Evolutionary conservation across 2,888 invertebrate species (phyloP).

Genomic region (Sialis lutaria): DNA sequence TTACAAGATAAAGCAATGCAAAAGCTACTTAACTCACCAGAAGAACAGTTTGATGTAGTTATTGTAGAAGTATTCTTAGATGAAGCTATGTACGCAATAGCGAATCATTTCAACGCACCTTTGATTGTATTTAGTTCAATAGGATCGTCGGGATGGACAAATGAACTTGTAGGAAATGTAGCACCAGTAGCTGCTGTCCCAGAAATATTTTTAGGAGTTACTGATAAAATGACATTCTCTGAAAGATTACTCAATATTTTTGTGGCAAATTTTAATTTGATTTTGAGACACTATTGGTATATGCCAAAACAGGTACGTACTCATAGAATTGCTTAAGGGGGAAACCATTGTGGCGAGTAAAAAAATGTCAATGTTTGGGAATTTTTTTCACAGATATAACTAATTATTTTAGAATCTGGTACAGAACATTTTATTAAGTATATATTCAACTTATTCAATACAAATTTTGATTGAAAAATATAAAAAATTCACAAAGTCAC

Average conservation of each 20-base stretch:
- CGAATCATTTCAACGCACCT: constrained; percentile 21
- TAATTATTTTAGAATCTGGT: no score
- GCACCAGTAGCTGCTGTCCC: constrained; percentile 30
- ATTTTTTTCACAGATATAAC: no score
- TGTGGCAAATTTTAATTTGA: no score
- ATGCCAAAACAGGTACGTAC: no score
- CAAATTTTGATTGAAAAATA: no score
- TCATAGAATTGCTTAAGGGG: no score
- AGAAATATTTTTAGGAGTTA: constrained; percentile 24
- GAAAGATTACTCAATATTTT: constrained; percentile 23
- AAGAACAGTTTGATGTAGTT: constrained; percentile 24
- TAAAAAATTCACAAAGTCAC: no score
- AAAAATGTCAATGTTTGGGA: no score
- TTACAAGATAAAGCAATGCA: constrained; percentile 13
- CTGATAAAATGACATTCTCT: constrained; percentile 30
- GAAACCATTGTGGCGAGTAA: no score
- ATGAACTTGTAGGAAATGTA: constrained; percentile 28
- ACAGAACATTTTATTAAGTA: no score
- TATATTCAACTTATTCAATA: no score
- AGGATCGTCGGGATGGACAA: constrained; percentile 27
- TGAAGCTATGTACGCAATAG: constrained; percentile 27
- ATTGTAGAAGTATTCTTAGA: constrained; percentile 29
- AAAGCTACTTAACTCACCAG: constrained; percentile 16
- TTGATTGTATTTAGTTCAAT: constrained; percentile 25
- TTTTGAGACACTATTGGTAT: no score